Evolutionary conservation across 2,113 vertebrate species (phyloP), one percentile per base, ranked within the genome.

Genomic region (Alces alces): DNA sequence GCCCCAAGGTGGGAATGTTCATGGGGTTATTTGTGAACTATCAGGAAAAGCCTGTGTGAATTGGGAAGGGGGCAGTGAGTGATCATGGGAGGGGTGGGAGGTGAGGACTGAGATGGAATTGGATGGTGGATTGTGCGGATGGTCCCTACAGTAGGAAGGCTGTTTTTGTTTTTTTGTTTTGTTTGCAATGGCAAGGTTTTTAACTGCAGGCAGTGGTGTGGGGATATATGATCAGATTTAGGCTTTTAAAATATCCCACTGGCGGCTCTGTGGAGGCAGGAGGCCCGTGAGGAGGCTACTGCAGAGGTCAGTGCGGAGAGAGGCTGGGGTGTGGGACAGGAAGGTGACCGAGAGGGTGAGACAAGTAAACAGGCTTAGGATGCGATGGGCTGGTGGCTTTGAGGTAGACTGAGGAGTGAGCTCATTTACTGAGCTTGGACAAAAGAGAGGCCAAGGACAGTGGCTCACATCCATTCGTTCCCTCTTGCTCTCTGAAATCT

Each of bases 71-170:
- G 12, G 57, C 7, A 39, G 23, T 2, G 17, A 61, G 76, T 15
- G 54, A 82, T 45, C 16, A 15, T 7, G n/a, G 70, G 50, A 23
- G 33, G 4, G 4, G 15, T 27, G 50, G 30, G 16, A 30, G 25
- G 12, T 8, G 28, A 61, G 43, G 80, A 58, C 11, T 13, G 16
- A 14, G n/a, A 14, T 25, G 7, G 58, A 50, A 9, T 25, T 4
- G 0, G 21, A 6, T 39, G 13, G 39, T 14, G 2, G 23, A 0
- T 15, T 0, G 3, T 6, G 0, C 30, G 9, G 23, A n/a, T 16
- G 12, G 3, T 11, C 14, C 8, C 52, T 0, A 0, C 0, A 25
- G 15, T 5, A 54, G 30, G 60, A 50, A 57, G 54, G 27, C 1
- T 33, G 66, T 52, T 90, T 73, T 12, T 30, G 3, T 19, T 45